phyloP scores from a whole-genome alignment of 2,888 invertebrate genomes.

The Ceriagrion tenellum region DNA sequence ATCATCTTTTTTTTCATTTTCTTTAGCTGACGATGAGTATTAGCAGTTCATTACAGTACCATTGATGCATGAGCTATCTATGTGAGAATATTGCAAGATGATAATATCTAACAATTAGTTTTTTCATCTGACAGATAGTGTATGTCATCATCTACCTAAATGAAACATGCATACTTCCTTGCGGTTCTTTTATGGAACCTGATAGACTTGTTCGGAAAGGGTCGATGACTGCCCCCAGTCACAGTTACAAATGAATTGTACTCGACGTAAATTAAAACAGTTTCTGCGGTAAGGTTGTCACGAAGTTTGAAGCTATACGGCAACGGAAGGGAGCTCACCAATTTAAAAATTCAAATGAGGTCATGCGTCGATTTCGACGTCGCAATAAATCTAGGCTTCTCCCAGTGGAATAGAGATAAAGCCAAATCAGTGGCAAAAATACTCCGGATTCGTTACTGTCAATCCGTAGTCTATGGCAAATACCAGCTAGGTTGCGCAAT shows the following conservation, averaged over 20 bases:
- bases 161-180: neutral
- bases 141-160: neutral
- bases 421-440: neutral
- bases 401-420: neutral
- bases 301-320: neutral
- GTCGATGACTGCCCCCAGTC: neutral
- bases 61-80: no score
- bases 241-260: neutral
- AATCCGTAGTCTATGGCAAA: neutral
- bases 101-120: no score
- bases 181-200: neutral
- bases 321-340: neutral
- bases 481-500: neutral
- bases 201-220: neutral
- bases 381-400: neutral
- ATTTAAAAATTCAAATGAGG: conserved; percentile 11
- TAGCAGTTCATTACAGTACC: no score
- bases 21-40: no score
- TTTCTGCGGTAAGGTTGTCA: neutral
- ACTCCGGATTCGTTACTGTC: neutral
- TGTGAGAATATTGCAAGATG: no score
- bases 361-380: neutral
- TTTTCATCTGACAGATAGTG: no score
- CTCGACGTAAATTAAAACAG: neutral
- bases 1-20: no score